phyloP scores from a whole-genome alignment of 2,113 vertebrate genomes.

The Riparia riparia region DNA sequence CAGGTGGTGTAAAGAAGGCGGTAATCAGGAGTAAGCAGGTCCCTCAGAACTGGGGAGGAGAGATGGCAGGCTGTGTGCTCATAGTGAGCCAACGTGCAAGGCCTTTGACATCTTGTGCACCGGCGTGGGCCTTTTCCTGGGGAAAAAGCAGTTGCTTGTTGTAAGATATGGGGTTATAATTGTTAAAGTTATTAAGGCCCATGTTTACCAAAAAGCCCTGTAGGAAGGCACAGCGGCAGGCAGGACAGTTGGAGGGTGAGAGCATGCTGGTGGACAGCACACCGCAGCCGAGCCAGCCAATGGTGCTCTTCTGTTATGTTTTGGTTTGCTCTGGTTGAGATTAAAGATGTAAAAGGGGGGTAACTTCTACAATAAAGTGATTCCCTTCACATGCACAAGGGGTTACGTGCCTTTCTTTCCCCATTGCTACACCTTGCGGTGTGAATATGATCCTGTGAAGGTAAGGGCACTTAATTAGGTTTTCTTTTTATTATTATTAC shows the following conservation, averaged over 20 bases:
- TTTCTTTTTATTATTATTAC: neutral
- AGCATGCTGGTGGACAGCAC: neutral
- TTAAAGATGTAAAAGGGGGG: neutral
- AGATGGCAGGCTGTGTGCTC: neutral
- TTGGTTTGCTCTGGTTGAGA: neutral
- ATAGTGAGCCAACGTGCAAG: neutral
- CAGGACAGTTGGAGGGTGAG: neutral
- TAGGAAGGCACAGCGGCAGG: neutral
- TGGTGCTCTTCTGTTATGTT: neutral
- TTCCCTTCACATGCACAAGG: neutral
- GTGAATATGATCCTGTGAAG: neutral
- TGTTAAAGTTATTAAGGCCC: neutral
- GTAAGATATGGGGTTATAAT: neutral
- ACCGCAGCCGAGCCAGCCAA: neutral
- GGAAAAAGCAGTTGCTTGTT: neutral
- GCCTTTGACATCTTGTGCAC: neutral
- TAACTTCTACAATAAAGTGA: neutral
- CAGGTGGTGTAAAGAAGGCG: neutral
- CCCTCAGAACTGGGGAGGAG: neutral
- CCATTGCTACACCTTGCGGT: neutral
- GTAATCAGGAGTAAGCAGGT: neutral
- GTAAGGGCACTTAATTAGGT: neutral
- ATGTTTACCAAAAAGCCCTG: neutral
- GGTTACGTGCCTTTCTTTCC: neutral
- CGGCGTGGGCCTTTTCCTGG: neutral